Conservation (phyloP, 1,140 invertebrate species). For the Sweltsa coloradensis region DNA sequence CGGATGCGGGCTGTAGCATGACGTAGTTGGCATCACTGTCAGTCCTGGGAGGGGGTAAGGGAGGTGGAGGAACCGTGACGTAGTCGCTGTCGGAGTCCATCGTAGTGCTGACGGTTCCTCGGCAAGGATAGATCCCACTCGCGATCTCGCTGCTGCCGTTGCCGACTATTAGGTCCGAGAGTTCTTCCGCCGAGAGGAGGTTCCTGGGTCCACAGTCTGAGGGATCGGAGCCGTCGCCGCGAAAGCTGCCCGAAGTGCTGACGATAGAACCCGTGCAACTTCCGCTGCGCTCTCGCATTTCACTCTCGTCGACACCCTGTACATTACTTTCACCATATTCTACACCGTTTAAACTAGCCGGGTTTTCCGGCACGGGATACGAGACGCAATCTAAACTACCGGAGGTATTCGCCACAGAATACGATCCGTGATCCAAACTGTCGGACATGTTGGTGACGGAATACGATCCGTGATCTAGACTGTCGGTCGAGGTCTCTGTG, state of each 20-base stretch:
- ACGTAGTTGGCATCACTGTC: constrained; percentile 38
- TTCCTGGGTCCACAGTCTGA: constrained; percentile 57
- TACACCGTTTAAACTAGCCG: no score
- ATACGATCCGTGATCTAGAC: neutral
- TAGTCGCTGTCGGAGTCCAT: constrained; percentile 82
- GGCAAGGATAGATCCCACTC: constrained; percentile 52
- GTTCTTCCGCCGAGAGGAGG: constrained; percentile 60
- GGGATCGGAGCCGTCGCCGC: constrained; percentile 74
- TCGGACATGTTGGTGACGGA: constrained; percentile 1
- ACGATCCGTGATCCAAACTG: neutral
- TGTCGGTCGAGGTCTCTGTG: no score
- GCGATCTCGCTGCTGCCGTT: constrained; percentile 24
- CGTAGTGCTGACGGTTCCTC: constrained; percentile 66
- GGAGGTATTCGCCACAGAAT: neutral
- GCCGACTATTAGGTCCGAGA: constrained; percentile 69
- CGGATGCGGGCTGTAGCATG: no score
- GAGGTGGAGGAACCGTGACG: constrained; percentile 61
- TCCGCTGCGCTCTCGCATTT: constrained; percentile 20
- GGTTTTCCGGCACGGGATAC: no score
- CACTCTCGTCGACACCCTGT: constrained; percentile 24
- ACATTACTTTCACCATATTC: no score
- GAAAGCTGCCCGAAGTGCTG: constrained; percentile 59
- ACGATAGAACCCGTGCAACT: constrained; percentile 48
- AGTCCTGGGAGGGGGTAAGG: constrained; percentile 38
- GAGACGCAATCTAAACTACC: neutral